Evolutionary conservation across 1,140 invertebrate species (phyloP), one percentile per base, ranked within the genome.

Genomic region (Hylyphantes graminicola): DNA sequence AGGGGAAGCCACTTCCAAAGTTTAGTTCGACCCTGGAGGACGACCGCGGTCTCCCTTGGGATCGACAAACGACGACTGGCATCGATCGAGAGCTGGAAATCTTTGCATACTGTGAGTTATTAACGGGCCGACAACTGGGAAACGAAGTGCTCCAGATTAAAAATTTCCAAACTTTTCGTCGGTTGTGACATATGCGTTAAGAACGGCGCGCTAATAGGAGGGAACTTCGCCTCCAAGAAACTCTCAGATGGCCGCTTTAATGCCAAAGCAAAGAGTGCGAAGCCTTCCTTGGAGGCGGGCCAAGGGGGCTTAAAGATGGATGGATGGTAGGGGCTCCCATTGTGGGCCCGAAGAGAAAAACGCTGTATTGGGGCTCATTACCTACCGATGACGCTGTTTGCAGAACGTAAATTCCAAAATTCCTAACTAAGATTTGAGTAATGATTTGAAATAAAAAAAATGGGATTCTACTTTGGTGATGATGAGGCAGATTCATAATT

Each of bases 1-100:
- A 83, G 74, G 80, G 80, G 80, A 83, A 83, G 51, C 80, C 80
- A 83, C 80, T 83, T 83, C 59, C 72, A 83, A 83, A 83, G 70
- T 83, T 83, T 83, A 17, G 67, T n/a, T 72, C 55, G 11, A 53
- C 80, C 55, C 80, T 4, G 59, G 80, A 63, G 80, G 80, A 83
- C 6, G 35, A 35, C 15, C 19, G 12, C 0, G 35, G 48, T 6
- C 65, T 61, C 61, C 7, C 0, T 4, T 70, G 53, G 80, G 59
- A 7, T 63, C 35, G 50, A 72, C 57, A 83, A 83, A 83, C 80
- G 80, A 83, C 80, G 72, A 83, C 63, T 83, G 80, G 17, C 57
- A 83, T 83, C 59, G 80, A 83, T 83, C 80, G 70, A 64, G 17
- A 81, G 67, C 50, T 64, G 35, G 50, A 72, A 83, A 75, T 83